Percentiles rank a stretch among this genome's conserved stretches.
These are phyloP conservation scores for Drosophila phalerata DNA, from an alignment of 2,888 invertebrate genomes.

Conservation along the genomic window DNA sequence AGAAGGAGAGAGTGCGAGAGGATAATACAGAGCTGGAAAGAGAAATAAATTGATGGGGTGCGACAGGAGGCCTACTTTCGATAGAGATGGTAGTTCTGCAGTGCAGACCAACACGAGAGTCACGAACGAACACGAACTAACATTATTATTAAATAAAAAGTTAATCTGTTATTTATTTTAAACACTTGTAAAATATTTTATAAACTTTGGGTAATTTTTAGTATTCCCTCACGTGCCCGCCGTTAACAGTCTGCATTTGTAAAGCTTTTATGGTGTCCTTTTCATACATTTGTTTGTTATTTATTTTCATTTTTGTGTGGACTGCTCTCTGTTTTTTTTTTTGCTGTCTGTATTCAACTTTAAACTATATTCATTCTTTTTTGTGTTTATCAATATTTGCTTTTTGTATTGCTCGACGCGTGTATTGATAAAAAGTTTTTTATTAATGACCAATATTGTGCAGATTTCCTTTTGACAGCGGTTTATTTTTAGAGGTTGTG, in stretches of 20 bases:
- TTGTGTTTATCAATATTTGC: constrained; percentile 72
- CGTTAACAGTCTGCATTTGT: constrained; percentile 33
- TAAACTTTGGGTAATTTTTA: not conserved
- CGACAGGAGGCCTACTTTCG: constrained; percentile 1
- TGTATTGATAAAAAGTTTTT: constrained; percentile 51
- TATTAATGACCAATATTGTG: constrained; percentile 79
- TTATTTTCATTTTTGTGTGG: constrained; percentile 46
- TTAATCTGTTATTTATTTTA: not conserved
- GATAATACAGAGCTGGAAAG: constrained; percentile 6
- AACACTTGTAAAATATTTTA: not conserved
- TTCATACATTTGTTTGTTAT: constrained; percentile 60
- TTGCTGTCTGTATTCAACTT: constrained; percentile 27
- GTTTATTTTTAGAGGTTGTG: constrained; percentile 53
- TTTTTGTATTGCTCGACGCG: constrained; percentile 52
- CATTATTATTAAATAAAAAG: not conserved
- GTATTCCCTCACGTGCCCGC: constrained; percentile 32
- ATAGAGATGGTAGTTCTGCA: constrained; percentile 12
- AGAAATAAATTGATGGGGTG: constrained; percentile 1
- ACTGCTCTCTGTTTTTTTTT: constrained; percentile 21
- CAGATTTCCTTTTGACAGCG: constrained; percentile 71
- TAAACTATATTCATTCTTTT: constrained; percentile 52
- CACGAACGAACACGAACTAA: not conserved
- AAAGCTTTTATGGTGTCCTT: constrained; percentile 61
- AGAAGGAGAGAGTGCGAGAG: constrained; percentile 1
- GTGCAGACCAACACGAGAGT: not conserved